Evolutionary conservation across 2,888 invertebrate genomes (phyloP), one percentile per base, ranked within the genome.

Genomic region (Cosmorhoe ocellata): DNA sequence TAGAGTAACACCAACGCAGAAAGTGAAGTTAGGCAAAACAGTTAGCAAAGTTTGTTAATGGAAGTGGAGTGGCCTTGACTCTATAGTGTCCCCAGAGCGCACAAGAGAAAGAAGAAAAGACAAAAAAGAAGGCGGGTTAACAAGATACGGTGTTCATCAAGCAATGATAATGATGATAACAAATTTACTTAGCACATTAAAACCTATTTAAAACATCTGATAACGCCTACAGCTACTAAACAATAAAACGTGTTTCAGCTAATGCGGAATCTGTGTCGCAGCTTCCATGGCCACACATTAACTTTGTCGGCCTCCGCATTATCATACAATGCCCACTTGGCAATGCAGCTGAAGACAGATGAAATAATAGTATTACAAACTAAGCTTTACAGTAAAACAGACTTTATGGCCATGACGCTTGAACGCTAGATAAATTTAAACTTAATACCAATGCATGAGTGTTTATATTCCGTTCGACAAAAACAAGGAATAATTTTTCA

Each of bases 281-380:
- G 33, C 49, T 74, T 74, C 74, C 63, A 59, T 72, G 74, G 84
- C 85, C 79, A 63, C 74, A 67, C 68, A 63, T 71, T 76, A 82
- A 85, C 87, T 86, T 86, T 84, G 86, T 86, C 85, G 81, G 82
- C 76, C 75, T 75, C 66, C 63, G 71, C 74, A 90, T 90, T 90
- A 89, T 87, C 89, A 90, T 89, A 90, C 89, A 90, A 90, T 90
- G 69, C 74, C 82, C 79, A 81, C 84, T 89, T 84, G 46, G 84
- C 79, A 77, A 87, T 86, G 84, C 84, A 69, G 46, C 26, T 73
- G 81, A 76, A 85, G 87, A 87, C 87, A 87, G 87, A 86, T 28
- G 42, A 32, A 46, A 51, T 46, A 46, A 33, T 38, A 51, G 45
- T 45, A 42, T 26, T 31, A 18, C 33, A 8, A 12, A 32, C 13